Conservation (phyloP, 2,797 vertebrate genomes). For the Anolis apletophallus region DNA sequence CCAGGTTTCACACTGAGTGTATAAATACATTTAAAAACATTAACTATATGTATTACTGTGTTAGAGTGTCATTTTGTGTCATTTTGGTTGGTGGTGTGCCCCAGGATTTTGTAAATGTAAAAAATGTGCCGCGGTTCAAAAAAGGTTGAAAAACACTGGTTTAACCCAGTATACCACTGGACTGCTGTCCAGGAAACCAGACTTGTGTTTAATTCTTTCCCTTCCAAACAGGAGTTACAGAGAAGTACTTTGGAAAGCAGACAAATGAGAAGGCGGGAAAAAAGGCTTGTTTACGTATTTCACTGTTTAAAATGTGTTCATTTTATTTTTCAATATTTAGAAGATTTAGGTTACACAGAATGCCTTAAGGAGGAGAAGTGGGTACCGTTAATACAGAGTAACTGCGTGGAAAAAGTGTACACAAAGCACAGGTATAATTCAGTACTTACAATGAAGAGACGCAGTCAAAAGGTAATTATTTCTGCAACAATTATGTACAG, state of each 20-base stretch:
- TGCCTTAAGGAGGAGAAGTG: conserved; percentile 65
- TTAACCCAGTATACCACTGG: too few relatives aligned
- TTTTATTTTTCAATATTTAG: conserved; percentile 70
- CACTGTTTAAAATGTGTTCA: conserved; percentile 51
- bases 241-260: conserved; percentile 11
- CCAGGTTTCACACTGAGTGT: too few relatives aligned
- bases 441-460: conserved; percentile 66
- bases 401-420: conserved; percentile 64
- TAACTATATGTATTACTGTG: too few relatives aligned
- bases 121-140: too few relatives aligned
- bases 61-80: too few relatives aligned
- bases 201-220: too few relatives aligned
- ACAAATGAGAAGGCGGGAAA: conserved; percentile 7
- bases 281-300: conserved; percentile 57
- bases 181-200: not conserved
- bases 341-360: conserved; percentile 73
- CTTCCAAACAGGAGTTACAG: not conserved
- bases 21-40: too few relatives aligned
- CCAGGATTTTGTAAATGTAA: too few relatives aligned
- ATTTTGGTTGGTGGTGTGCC: too few relatives aligned
- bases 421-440: conserved; percentile 59
- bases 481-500: conserved; percentile 72
- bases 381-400: conserved; percentile 60
- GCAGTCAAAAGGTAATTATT: conserved; percentile 63
- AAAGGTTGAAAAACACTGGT: too few relatives aligned